phyloP scores from a whole-genome alignment of 2,888 invertebrate genomes.

The Zonitis immaculata region DNA sequence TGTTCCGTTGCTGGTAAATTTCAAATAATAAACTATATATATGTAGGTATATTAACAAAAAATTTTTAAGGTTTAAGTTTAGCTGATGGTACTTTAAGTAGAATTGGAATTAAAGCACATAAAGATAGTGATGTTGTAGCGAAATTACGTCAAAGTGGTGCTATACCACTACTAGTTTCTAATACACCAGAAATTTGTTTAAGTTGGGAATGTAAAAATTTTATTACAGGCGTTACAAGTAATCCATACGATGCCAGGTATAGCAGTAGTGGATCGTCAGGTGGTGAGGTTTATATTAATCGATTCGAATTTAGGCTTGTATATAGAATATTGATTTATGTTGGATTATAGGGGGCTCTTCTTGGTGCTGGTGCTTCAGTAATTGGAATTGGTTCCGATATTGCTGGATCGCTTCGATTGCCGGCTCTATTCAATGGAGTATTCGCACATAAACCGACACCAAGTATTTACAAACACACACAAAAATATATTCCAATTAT shows the following conservation, averaged over 20 bases:
- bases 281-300: slow-evolving; percentile 50
- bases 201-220: slow-evolving; percentile 58
- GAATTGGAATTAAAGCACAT: slow-evolving; percentile 44
- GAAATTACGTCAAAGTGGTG: slow-evolving; percentile 54
- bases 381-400: slow-evolving; percentile 78
- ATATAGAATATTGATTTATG: too few species aligned
- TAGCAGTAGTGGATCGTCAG: slow-evolving; percentile 61
- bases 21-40: too few species aligned
- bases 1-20: slow-evolving; percentile 66
- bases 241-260: slow-evolving; percentile 61
- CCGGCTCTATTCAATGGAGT: slow-evolving; percentile 83
- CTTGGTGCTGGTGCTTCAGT: slow-evolving; percentile 70
- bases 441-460: slow-evolving; percentile 82
- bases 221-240: slow-evolving; percentile 56
- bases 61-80: slow-evolving; percentile 41
- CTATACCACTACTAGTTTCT: slow-evolving; percentile 58
- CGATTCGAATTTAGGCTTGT: too few species aligned
- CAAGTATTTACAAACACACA: slow-evolving; percentile 53
- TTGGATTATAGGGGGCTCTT: slow-evolving; percentile 58
- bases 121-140: slow-evolving; percentile 53
- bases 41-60: too few species aligned
- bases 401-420: slow-evolving; percentile 82
- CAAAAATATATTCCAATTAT: background rate
- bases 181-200: slow-evolving; percentile 61
- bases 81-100: slow-evolving; percentile 37